Base-by-base conservation (phyloP, 2,888 invertebrate species). In the Cremastobaeus sp. region DNA sequence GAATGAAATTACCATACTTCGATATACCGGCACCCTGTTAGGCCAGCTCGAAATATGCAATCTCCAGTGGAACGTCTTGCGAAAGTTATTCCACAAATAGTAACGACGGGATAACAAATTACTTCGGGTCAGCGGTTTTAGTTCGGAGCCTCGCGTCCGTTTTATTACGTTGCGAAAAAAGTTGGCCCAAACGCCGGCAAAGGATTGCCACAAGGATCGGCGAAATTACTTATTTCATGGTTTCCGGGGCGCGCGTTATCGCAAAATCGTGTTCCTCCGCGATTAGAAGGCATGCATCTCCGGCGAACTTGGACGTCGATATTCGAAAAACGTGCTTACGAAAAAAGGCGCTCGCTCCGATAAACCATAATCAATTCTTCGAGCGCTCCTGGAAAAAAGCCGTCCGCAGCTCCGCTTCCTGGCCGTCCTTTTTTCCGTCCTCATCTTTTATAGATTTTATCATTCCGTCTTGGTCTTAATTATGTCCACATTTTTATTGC, bases 1-100 rank as follows among this genome's bases (percentile, higher is more conserved):
- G 69, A 76, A 76, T 72, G 76, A 72, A 72, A 76, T 76, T 76
- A 76, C 76, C 76, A 72, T 68, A 76, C 72, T 76, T 76, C 76
- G 76, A 76, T 76, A 60, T 76, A 76, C 76, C 65, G n/a, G n/a
- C n/a, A 69, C 72, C 72, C 72, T 72, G 69, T 68, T 72, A 72
- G 59, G 68, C 59, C 68, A 68, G 59, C 48, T 72, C 68, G 72
- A 71, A 72, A 75, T 75, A 76, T 76, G 75, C 75, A 75, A 75
- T 75, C 72, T 71, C 68, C 71, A 64, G 64, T 50, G 64, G 62
- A 75, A 71, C 75, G 71, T 75, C 75, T 75, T 75, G 71, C 68
- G 52, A 68, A 72, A 72, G 71, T 71, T 66, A 75, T 75, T 72
- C 72, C 68, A 57, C 75, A 72, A 75, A 75, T 75, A 75, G 75